Evolutionary conservation across 2,888 invertebrate species (phyloP).

Genomic region (Tetragnatha montana): DNA sequence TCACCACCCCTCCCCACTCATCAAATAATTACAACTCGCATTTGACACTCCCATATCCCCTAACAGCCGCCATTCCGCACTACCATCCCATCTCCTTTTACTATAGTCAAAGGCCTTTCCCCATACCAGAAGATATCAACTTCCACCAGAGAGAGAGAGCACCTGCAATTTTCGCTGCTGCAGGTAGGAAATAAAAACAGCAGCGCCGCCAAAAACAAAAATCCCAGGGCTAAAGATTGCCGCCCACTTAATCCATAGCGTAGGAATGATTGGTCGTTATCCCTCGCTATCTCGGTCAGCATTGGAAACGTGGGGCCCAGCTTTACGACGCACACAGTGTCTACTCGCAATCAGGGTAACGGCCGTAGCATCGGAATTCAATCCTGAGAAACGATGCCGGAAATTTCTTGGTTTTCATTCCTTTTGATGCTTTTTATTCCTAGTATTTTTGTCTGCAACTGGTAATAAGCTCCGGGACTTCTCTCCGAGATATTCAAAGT

Average conservation of each 20-base stretch:
- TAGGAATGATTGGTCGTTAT: conserved; percentile 50
- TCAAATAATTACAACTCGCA: too few relatives aligned
- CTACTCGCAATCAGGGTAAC: conserved; percentile 50
- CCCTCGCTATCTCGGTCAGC: conserved; percentile 36
- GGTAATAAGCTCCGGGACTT: conserved; percentile 22
- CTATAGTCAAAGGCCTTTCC: background rate
- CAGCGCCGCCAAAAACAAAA: background rate
- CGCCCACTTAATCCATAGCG: conserved; percentile 41
- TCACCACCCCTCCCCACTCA: too few relatives aligned
- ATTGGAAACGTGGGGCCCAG: conserved; percentile 24
- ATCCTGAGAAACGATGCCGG: conserved; percentile 21
- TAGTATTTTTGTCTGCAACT: conserved; percentile 6
- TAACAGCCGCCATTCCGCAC: background rate
- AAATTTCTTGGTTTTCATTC: background rate
- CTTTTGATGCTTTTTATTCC: conserved; percentile 1
- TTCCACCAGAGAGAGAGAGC: background rate
- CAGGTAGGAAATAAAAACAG: background rate
- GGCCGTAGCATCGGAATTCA: conserved; percentile 43
- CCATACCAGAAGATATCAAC: background rate
- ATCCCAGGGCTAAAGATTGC: conserved; percentile 21
- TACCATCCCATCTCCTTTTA: background rate
- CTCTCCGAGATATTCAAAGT: conserved; percentile 15
- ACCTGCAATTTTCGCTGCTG: background rate
- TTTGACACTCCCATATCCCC: too few relatives aligned
- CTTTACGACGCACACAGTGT: conserved; percentile 36